A percentile compares a stretch with the other conserved stretches of the same genome.
These are phyloP conservation scores for Dasyprocta punctata DNA, from an alignment of 2,113 vertebrate species.

Conservation along the genomic window DNA sequence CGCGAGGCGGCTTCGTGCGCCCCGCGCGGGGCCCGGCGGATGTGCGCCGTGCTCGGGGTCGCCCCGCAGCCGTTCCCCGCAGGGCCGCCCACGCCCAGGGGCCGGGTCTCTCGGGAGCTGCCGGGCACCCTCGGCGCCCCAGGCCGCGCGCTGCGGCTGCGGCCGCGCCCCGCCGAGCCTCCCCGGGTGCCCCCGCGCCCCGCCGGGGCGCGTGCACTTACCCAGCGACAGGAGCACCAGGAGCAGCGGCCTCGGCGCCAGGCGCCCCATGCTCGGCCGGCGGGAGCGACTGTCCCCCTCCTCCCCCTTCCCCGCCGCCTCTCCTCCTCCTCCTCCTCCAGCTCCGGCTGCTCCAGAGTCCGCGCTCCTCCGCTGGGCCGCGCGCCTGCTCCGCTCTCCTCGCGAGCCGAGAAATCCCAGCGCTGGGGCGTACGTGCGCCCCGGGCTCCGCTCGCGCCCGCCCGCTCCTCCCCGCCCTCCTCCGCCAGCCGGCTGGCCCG, in stretches of 20 bases:
- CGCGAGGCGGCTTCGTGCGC: background rate
- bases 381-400: slow-evolving; percentile 76
- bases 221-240: slow-evolving; percentile 76
- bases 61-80: background rate
- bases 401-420: slow-evolving; percentile 63
- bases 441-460: slow-evolving; percentile 38
- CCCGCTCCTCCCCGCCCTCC: slow-evolving; percentile 43
- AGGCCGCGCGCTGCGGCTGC: slow-evolving; percentile 60
- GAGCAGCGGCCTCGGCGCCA: slow-evolving; percentile 76
- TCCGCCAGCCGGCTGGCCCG: slow-evolving; percentile 11
- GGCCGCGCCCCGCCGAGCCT: background rate
- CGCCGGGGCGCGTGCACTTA: slow-evolving; percentile 67
- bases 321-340: slow-evolving; percentile 79
- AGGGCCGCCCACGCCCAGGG: background rate
- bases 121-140: slow-evolving; percentile 61
- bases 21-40: background rate
- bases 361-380: slow-evolving; percentile 76
- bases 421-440: slow-evolving; percentile 68
- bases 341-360: slow-evolving; percentile 79
- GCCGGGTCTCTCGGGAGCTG: slow-evolving; percentile 41
- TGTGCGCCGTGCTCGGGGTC: background rate
- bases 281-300: slow-evolving; percentile 53
- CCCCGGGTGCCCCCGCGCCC: background rate
- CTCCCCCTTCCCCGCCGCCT: slow-evolving; percentile 66
- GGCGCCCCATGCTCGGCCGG: slow-evolving; percentile 82